Evolutionary conservation across 2,113 vertebrate genomes (phyloP), one percentile per base, ranked within the genome.

Genomic region (Otus sunia): DNA sequence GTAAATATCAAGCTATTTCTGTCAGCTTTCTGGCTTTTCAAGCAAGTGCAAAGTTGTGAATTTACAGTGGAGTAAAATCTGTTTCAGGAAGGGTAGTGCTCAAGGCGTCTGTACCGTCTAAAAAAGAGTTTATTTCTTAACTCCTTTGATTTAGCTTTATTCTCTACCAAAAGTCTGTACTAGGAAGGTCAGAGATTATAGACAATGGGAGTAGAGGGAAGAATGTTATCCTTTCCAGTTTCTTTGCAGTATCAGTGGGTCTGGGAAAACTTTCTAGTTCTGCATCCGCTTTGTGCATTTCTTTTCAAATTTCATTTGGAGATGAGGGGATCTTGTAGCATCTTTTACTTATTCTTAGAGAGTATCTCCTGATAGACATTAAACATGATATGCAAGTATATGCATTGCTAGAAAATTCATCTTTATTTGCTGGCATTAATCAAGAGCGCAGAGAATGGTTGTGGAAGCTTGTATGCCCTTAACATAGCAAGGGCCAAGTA

Each of bases 231-330:
- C 21, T 58, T 64, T 55, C 29, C 16, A 17, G 21, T 10, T 69
- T 30, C 36, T 79, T 37, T 76, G 1, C 4, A 8, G 36, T 15
- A 26, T 56, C 4, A 23, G 7, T 23, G 7, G 10, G 10, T 47
- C 20, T 69, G 41, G 59, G 18, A 52, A 77, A 64, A 41, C 18
- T 60, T 59, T 21, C 8, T 30, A 26, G 20, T 7, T 81, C 41
- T 45, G 29, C 3, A 6, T 32, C 15, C 0, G 0, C 15, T 69
- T 60, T 2, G 1, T 41, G 34, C 1, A 8, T 36, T 69, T 75
- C 25, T 60, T 50, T 49, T 11, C 36, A 58, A 34, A 53, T 27
- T n/a, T 45, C 11, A 5, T 34, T 64, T 62, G 39, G 50, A 79
- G 83, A 64, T 11, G 30, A 26, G 9, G 11, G 11, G 29, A 17